Base-by-base conservation (phyloP, 2,113 vertebrate species). In the Eira barbara region DNA sequence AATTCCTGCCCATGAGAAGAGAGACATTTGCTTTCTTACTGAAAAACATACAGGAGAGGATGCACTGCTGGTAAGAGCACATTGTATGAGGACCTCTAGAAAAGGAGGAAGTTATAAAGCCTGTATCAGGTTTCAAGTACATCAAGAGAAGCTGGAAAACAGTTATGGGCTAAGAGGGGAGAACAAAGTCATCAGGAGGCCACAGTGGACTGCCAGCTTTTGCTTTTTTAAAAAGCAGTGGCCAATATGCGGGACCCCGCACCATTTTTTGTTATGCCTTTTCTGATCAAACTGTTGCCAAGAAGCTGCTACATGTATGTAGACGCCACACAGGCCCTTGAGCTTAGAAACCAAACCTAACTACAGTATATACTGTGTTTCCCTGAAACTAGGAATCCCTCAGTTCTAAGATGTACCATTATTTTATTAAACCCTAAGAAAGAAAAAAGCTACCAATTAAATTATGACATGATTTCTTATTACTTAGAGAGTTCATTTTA, bases 371-470 rank as follows among this genome's bases (percentile, higher is more conserved):
- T 15, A 21, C 21, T 15, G 0, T 20, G 39, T 79, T 59, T 83
- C 65, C 69, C 12, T 73, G 65, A 97, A 65, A 42, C 39, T 3
- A n/a, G 74, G 80, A 90, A 67, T 52, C 76, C 4, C 14, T 29
- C 80, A 4, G 4, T 80, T 63, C 25, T 65, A 88, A 94, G 15
- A 74, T 11, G 20, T 21, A 94, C 17, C 45, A 12, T 13, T 86
- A 96, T 89, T 93, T 94, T 90, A 81, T 61, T 71, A 84, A 84
- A 52, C 27, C 49, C 57, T 85, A 74, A 91, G 82, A 52, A 82
- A 92, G 86, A 91, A 97, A 94, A 91, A 74, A 31, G 47, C 8
- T 34, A 67, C 59, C 89, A 76, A 69, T 80, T 96, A 85, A 94
- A 94, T 45, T 20, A n/a, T 5, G 61, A 27, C 61, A 47, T 9